These are phyloP conservation scores for Mythimna lalbum DNA, from an alignment of 2,888 invertebrate species.

Conservation along the genomic window DNA sequence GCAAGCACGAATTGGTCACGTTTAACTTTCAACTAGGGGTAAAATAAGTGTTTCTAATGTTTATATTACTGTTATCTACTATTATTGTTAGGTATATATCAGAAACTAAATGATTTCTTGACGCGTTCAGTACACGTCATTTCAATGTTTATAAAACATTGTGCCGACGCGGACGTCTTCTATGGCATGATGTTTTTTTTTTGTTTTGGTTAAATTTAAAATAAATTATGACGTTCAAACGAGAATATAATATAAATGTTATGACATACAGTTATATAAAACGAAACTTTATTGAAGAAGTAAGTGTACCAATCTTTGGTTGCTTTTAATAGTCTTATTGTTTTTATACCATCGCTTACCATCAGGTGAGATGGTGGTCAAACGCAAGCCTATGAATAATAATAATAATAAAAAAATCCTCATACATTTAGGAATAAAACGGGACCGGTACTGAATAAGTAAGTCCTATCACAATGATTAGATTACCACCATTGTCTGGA, in stretches of 20 bases:
- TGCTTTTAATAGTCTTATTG: too few relatives aligned
- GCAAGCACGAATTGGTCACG: neutral
- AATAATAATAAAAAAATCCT: too few relatives aligned
- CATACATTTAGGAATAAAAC: slow-evolving; percentile 3
- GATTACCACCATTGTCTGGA: slow-evolving; percentile 5
- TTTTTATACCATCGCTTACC: too few relatives aligned
- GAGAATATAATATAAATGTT: neutral
- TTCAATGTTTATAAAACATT: slow-evolving; percentile 47
- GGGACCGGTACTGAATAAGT: neutral
- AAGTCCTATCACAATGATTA: slow-evolving; percentile 32
- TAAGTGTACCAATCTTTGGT: too few relatives aligned
- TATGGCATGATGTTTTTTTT: slow-evolving; percentile 11
- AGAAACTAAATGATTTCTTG: slow-evolving; percentile 11
- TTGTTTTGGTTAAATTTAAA: neutral
- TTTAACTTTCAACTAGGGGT: neutral
- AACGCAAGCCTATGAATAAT: too few relatives aligned
- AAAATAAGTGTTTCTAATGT: slow-evolving; percentile 8
- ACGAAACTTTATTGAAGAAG: neutral
- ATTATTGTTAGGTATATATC: slow-evolving; percentile 8
- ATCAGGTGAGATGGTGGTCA: too few relatives aligned
- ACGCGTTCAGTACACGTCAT: slow-evolving; percentile 32
- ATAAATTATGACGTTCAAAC: neutral
- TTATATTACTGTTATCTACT: slow-evolving; percentile 28
- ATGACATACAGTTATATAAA: neutral
- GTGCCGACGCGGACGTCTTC: slow-evolving; percentile 9